phyloP scores from a whole-genome alignment of 2,797 vertebrate genomes.

The Ctenopoma kingsleyae region DNA sequence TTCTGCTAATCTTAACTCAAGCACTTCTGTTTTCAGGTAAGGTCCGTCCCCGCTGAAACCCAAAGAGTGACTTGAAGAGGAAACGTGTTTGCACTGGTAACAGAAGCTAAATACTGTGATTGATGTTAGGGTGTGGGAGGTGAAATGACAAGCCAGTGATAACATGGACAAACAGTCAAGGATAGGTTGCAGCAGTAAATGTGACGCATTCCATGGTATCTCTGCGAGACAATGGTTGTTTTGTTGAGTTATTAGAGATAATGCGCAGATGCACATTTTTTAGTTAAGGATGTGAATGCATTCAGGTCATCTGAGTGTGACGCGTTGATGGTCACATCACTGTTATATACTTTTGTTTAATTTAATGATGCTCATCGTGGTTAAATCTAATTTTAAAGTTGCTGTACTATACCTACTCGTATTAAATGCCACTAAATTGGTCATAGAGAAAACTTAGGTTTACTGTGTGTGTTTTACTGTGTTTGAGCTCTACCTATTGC shows the following conservation, averaged over 20 bases:
- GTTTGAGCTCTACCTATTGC: background rate
- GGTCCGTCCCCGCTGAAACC: background rate
- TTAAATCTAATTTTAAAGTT: background rate
- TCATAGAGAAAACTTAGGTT: background rate
- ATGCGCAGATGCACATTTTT: background rate
- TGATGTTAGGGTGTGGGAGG: conserved; percentile 47
- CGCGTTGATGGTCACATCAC: background rate
- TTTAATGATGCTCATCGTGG: background rate
- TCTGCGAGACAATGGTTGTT: conserved; percentile 8
- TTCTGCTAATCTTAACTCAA: background rate
- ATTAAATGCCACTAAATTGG: background rate
- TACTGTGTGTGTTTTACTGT: too few species aligned
- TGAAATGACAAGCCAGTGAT: conserved; percentile 33
- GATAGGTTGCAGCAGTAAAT: conserved; percentile 32
- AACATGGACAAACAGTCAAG: conserved; percentile 53
- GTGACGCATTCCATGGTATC: conserved; percentile 49
- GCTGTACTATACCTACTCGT: background rate
- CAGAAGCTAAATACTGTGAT: background rate
- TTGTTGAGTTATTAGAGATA: conserved; percentile 3
- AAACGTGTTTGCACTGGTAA: background rate
- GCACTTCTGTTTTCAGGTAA: background rate
- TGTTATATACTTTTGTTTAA: background rate
- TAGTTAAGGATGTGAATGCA: background rate
- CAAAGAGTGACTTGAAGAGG: background rate
- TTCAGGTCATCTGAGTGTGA: conserved; percentile 10